Evolutionary conservation across 2,888 invertebrate genomes (phyloP).

Genomic region (Labia minor): DNA sequence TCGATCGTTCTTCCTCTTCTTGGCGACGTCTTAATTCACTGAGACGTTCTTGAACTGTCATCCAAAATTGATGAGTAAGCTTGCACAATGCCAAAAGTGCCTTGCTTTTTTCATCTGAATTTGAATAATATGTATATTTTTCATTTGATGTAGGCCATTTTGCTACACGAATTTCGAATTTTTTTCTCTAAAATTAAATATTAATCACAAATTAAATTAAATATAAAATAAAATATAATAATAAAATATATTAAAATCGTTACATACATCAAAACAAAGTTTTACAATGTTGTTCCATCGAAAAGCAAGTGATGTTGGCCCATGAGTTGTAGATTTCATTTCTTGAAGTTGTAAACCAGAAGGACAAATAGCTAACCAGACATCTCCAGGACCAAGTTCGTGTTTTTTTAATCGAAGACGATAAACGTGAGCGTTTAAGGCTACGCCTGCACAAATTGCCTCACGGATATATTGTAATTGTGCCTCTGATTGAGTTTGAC

Average conservation of each 20-base stretch:
- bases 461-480: constrained; percentile 72
- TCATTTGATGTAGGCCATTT: constrained; percentile 51
- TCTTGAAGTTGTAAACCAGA: background rate
- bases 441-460: constrained; percentile 36
- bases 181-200: constrained; percentile 57
- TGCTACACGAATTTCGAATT: constrained; percentile 88
- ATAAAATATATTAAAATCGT: background rate
- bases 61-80: constrained; percentile 90
- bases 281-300: constrained; percentile 94
- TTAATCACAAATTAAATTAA: too few relatives aligned
- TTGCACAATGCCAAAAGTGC: constrained; percentile 76
- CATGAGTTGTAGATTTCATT: background rate
- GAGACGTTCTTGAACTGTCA: constrained; percentile 78
- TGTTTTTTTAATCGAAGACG: constrained; percentile 52
- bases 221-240: background rate
- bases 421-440: constrained; percentile 77
- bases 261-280: constrained; percentile 73
- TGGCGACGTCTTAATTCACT: constrained; percentile 72
- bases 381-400: constrained; percentile 55
- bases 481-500: constrained; percentile 68
- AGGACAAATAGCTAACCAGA: constrained; percentile 84
- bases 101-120: constrained; percentile 88
- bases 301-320: constrained; percentile 44
- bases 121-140: constrained; percentile 79
- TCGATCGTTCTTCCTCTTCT: constrained; percentile 48